Conservation (phyloP, 2,113 vertebrate genomes). For the Menidia beryllina region DNA sequence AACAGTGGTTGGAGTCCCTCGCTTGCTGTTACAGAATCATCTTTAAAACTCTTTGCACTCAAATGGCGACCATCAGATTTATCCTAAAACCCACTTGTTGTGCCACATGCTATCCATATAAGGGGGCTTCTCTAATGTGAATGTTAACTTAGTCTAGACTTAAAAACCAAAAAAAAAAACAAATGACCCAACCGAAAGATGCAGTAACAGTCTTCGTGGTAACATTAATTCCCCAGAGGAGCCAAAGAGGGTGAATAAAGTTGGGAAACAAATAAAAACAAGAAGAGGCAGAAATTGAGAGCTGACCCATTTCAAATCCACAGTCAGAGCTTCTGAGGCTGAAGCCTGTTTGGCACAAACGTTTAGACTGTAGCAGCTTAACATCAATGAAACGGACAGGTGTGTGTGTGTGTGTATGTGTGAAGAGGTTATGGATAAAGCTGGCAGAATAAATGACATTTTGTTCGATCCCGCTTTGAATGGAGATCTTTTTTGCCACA, state of each 20-base stretch:
- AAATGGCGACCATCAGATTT: background rate
- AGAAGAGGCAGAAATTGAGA: background rate
- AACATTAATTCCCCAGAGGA: conserved; percentile 31
- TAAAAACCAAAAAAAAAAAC: background rate
- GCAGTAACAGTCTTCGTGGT: conserved; percentile 16
- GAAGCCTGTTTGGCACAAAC: conserved; percentile 43
- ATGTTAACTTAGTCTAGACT: background rate
- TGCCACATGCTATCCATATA: background rate
- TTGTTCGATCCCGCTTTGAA: background rate
- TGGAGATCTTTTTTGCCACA: conserved; percentile 2
- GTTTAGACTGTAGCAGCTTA: conserved; percentile 34
- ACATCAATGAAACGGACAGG: background rate
- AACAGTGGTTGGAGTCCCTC: background rate
- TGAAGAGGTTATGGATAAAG: background rate
- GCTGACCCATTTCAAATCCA: background rate
- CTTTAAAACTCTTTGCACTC: background rate
- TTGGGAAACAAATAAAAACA: too few species aligned
- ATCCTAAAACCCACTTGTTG: background rate
- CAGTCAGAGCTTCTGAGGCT: background rate
- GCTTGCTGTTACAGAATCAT: background rate
- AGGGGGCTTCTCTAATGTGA: background rate
- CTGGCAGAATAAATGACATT: conserved; percentile 35
- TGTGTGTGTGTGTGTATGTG: conserved; percentile 1
- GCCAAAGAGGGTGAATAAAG: background rate
- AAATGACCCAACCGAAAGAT: too few species aligned